phyloP scores from a whole-genome alignment of 2,888 invertebrate genomes.

The Thereva nobilitata region DNA sequence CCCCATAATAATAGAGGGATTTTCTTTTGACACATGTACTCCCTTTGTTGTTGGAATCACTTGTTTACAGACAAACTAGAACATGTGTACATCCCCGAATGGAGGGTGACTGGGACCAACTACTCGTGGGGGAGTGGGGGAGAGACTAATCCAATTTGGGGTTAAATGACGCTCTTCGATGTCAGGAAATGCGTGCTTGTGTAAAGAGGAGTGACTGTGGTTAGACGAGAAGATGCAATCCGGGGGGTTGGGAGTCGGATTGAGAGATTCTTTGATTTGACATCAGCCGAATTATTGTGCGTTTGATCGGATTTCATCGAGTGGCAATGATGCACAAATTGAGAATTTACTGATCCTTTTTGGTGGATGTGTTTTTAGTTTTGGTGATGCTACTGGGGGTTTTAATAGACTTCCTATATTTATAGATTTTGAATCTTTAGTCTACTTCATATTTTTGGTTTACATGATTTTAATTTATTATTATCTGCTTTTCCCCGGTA shows the following conservation, averaged over 20 bases:
- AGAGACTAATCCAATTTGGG: constrained; percentile 33
- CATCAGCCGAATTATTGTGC: constrained; percentile 12
- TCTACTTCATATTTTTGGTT: too few species aligned
- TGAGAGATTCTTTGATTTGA: constrained; percentile 14
- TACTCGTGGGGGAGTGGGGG: constrained; percentile 1
- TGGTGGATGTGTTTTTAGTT: neutral
- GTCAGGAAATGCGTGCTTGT: constrained; percentile 30
- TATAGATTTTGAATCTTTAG: too few species aligned
- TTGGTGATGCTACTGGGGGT: too few species aligned
- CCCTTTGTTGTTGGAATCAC: constrained; percentile 33
- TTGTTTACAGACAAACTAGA: constrained; percentile 39
- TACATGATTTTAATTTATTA: too few species aligned
- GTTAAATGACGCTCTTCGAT: constrained; percentile 31
- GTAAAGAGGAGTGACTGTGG: constrained; percentile 34
- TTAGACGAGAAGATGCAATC: constrained; percentile 5
- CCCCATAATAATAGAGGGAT: constrained; percentile 38
- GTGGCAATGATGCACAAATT: neutral
- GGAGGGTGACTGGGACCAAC: constrained; percentile 13
- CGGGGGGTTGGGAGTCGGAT: neutral
- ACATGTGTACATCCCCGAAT: constrained; percentile 34
- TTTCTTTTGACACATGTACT: constrained; percentile 43
- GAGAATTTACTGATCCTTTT: neutral
- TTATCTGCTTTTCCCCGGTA: too few species aligned
- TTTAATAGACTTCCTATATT: too few species aligned
- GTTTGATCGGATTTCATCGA: constrained; percentile 2